A percentile compares a stretch with the other conserved stretches of the same genome.
Evolutionary conservation across 2,113 vertebrate species (phyloP).

Genomic region (Ammodytes marinus): DNA sequence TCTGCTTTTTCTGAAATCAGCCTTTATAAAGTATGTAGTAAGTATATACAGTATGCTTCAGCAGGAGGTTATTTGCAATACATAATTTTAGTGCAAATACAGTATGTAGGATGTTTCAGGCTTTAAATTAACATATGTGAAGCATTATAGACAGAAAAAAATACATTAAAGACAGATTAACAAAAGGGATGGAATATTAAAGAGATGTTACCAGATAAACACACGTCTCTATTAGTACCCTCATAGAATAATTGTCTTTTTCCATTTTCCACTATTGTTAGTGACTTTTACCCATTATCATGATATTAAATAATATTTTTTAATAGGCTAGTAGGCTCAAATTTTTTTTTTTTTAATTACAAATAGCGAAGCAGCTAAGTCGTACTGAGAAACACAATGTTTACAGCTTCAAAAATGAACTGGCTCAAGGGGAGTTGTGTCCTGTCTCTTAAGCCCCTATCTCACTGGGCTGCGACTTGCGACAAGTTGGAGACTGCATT

Average conservation of each 20-base stretch:
- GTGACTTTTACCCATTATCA: background rate
- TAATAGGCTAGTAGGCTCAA: background rate
- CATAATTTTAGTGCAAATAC: background rate
- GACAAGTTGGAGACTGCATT: no score
- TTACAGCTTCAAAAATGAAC: slow-evolving; percentile 5
- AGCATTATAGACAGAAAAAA: slow-evolving; percentile 4
- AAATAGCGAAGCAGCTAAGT: slow-evolving; percentile 23
- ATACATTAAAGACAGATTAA: background rate
- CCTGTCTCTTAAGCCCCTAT: no score
- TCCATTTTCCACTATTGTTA: background rate
- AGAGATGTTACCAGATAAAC: background rate
- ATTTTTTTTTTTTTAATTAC: background rate
- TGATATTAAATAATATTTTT: background rate
- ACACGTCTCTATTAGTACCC: background rate
- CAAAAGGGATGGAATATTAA: background rate
- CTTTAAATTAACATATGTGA: slow-evolving; percentile 1
- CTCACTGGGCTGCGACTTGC: no score
- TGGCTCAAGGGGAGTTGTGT: slow-evolving; percentile 27
- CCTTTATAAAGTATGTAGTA: background rate
- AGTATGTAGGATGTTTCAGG: background rate
- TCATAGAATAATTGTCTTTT: background rate
- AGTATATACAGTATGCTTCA: background rate
- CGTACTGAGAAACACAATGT: slow-evolving; percentile 8
- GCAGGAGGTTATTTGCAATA: background rate
- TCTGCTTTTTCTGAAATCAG: background rate